phyloP scores from a whole-genome alignment of 2,888 invertebrate genomes.

The Frankliniella intonsa region DNA sequence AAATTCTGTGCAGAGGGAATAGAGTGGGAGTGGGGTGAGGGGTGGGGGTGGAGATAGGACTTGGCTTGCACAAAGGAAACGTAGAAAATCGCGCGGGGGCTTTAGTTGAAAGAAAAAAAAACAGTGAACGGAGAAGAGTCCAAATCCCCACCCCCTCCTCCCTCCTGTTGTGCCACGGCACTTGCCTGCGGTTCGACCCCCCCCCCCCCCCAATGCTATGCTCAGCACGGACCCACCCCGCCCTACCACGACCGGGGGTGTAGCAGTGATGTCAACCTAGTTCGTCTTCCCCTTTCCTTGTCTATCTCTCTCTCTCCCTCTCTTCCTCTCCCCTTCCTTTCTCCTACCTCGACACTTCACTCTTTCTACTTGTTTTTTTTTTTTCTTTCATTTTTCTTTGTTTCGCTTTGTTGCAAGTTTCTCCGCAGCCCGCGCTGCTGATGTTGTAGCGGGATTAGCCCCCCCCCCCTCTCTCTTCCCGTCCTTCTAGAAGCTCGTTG shows the following conservation, averaged over 20 bases:
- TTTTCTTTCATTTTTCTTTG: background rate
- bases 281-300: constrained; percentile 20
- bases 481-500: no score
- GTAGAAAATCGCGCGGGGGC: no score
- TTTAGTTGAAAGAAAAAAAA: background rate
- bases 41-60: no score
- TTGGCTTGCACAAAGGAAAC: no score
- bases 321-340: background rate
- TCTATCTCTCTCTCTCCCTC: constrained; percentile 6
- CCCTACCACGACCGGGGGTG: background rate
- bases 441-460: constrained; percentile 14
- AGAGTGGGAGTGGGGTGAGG: no score
- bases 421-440: background rate
- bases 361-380: background rate
- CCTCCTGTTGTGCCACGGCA: background rate
- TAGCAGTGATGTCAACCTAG: constrained; percentile 22
- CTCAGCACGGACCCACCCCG: background rate
- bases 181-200: background rate
- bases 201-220: background rate
- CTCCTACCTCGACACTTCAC: background rate
- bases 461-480: no score
- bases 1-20: no score
- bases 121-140: background rate
- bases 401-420: constrained; percentile 25
- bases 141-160: background rate